phyloP scores from a whole-genome alignment of 2,797 vertebrate genomes.

The Acrossocheilus fasciatus region DNA sequence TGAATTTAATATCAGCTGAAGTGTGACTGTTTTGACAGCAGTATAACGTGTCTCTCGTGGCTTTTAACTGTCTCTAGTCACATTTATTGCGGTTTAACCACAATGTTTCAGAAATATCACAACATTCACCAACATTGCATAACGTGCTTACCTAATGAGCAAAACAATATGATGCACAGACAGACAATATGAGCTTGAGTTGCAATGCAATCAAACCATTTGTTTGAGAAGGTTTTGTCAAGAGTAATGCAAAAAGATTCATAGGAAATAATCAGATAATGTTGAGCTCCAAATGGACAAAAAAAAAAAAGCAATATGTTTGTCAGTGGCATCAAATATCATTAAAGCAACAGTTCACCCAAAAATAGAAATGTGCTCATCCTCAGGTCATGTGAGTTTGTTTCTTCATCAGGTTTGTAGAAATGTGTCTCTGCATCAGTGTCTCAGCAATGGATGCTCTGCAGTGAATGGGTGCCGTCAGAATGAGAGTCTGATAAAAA shows the following conservation, averaged over 20 bases:
- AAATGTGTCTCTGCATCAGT: too few relatives aligned
- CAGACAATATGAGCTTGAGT: background rate
- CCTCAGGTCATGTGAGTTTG: too few relatives aligned
- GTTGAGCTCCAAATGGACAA: background rate
- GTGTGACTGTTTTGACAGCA: background rate
- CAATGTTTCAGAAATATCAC: slow-evolving; percentile 24
- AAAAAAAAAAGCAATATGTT: background rate
- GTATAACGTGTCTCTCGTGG: background rate
- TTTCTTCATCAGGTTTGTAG: too few relatives aligned
- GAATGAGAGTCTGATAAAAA: too few relatives aligned
- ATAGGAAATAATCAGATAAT: too few relatives aligned
- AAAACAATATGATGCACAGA: background rate
- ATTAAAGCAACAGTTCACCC: background rate
- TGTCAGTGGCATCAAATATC: background rate
- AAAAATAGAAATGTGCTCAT: background rate
- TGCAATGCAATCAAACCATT: too few relatives aligned
- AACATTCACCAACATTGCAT: slow-evolving; percentile 8
- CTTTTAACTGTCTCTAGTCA: background rate
- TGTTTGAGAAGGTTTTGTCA: too few relatives aligned
- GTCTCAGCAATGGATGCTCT: too few relatives aligned
- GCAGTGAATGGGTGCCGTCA: too few relatives aligned
- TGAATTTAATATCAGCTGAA: background rate
- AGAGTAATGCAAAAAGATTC: background rate
- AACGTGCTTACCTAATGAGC: slow-evolving; percentile 18
- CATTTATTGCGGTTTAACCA: slow-evolving; percentile 3